Conservation (phyloP, 2,797 vertebrate genomes). For the Limosa lapponica region DNA sequence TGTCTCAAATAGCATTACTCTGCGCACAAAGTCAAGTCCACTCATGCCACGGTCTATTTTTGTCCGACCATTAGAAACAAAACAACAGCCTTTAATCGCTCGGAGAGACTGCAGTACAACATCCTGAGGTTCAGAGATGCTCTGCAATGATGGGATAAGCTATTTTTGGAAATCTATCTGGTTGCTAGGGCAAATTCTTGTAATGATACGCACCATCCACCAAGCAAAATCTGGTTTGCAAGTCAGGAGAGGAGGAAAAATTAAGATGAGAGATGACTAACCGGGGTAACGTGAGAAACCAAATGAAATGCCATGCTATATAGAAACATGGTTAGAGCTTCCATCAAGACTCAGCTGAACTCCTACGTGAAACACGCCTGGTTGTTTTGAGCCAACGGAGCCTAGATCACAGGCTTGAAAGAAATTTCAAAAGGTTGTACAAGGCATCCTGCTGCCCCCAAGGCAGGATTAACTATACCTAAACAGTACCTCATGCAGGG, state of each 20-base stretch:
- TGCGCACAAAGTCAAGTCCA: not conserved
- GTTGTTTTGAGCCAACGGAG: not conserved
- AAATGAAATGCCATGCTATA: not conserved
- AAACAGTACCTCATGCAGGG: not conserved
- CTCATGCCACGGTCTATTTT: not conserved
- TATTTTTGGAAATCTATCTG: slow-evolving; percentile 2
- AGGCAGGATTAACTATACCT: not conserved
- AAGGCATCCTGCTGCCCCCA: not conserved
- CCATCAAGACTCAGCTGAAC: not conserved
- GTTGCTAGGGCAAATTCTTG: slow-evolving; percentile 49
- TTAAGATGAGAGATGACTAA: slow-evolving; percentile 11
- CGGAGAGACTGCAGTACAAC: not conserved
- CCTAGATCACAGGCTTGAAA: not conserved
- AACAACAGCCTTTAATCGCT: not conserved
- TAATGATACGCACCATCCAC: not conserved
- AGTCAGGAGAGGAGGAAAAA: not conserved
- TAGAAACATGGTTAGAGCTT: not conserved
- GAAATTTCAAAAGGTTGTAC: not conserved
- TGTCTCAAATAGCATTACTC: not conserved
- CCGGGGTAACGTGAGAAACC: not conserved
- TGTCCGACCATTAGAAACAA: not conserved
- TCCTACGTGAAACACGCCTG: not conserved
- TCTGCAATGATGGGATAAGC: not conserved
- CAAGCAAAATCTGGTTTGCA: not conserved
- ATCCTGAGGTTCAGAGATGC: not conserved